phyloP scores from a whole-genome alignment of 1,140 invertebrate species.

The Panulirus ornatus region DNA sequence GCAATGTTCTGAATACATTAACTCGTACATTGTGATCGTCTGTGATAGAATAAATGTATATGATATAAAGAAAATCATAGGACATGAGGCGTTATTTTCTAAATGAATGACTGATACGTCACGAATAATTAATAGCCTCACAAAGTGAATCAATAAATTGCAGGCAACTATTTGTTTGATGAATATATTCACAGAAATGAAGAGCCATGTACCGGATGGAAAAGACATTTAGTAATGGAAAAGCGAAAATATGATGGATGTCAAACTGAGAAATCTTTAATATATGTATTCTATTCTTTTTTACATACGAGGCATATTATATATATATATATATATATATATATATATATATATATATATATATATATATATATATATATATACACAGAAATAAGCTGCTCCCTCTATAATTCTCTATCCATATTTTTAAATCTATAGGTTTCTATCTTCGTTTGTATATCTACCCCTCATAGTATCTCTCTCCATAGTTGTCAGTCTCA shows the following conservation, averaged over 20 bases:
- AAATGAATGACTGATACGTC: too few species aligned
- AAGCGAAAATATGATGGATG: background rate
- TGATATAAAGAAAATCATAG: too few species aligned
- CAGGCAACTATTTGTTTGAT: too few species aligned
- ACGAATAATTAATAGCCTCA: too few species aligned
- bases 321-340: constrained; percentile 23
- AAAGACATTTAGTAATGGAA: too few species aligned
- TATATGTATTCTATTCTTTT: background rate
- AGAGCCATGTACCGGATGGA: too few species aligned
- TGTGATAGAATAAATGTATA: too few species aligned
- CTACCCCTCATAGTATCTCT: background rate
- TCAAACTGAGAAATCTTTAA: background rate
- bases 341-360: constrained; percentile 22
- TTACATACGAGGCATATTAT: background rate
- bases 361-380: constrained; percentile 26
- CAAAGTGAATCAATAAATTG: too few species aligned
- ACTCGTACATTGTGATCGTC: too few species aligned
- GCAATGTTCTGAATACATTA: too few species aligned
- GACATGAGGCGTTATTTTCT: too few species aligned
- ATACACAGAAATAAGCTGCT: background rate
- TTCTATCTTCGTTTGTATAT: background rate
- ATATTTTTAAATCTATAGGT: constrained; percentile 34
- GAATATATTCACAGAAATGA: too few species aligned
- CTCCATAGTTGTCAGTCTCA: background rate
- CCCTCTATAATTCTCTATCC: background rate